Evolutionary conservation across 1,140 invertebrate genomes (phyloP).

Genomic region (Rhagoletis zephyria): DNA sequence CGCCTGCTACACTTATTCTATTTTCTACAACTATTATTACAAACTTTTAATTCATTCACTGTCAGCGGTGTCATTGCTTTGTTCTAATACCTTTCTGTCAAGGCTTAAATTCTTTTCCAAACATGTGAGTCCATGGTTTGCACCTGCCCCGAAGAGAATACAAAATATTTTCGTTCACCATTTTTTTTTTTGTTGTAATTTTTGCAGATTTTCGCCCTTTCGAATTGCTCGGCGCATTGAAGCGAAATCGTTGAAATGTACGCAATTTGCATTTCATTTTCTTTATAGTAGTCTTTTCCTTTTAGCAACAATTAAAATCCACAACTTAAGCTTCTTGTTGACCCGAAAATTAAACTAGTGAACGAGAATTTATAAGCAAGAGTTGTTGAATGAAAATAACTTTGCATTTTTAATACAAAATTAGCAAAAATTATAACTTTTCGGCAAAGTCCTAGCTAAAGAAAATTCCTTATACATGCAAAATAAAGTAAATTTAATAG

Average conservation of each 20-base stretch:
- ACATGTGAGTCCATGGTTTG: too few relatives aligned
- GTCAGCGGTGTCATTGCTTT: background rate
- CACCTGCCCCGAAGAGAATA: too few relatives aligned
- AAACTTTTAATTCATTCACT: background rate
- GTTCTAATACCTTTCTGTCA: too few relatives aligned
- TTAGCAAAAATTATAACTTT: background rate
- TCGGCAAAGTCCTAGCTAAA: too few relatives aligned
- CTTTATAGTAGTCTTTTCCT: background rate
- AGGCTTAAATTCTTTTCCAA: too few relatives aligned
- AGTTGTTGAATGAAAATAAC: background rate
- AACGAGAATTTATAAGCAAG: background rate
- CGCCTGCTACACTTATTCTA: background rate
- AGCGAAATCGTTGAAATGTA: background rate
- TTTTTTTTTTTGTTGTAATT: too few relatives aligned
- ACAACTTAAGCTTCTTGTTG: constrained; percentile 15
- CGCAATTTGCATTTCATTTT: background rate
- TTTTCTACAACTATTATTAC: background rate
- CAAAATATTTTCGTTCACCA: too few relatives aligned
- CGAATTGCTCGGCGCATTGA: too few relatives aligned
- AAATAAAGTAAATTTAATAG: too few relatives aligned
- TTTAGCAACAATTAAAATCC: background rate
- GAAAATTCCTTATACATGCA: too few relatives aligned
- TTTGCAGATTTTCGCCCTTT: too few relatives aligned
- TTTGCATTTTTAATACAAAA: background rate
- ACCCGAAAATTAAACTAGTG: background rate